Conservation (phyloP, 2,113 vertebrate species). For the Limanda limanda region DNA sequence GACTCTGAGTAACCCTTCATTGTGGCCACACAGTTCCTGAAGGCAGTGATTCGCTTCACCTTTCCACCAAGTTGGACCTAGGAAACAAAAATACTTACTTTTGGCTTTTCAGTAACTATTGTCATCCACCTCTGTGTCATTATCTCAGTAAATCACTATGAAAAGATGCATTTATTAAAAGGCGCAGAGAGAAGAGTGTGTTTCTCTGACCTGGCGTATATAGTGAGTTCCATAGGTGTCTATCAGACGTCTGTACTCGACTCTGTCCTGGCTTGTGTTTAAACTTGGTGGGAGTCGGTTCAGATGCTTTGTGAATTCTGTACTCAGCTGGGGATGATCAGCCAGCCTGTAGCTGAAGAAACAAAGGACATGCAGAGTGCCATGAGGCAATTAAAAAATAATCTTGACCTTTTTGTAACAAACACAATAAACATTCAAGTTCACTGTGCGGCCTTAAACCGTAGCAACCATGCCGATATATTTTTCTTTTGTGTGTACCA, state of each 20-base stretch:
- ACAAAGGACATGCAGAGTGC: slow-evolving; percentile 30
- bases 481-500: not conserved
- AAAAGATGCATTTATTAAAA: not conserved
- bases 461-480: not conserved
- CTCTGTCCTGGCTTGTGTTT: slow-evolving; percentile 58
- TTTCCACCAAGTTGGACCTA: slow-evolving; percentile 83
- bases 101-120: not conserved
- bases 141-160: not conserved
- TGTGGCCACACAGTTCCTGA: slow-evolving; percentile 82
- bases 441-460: not conserved
- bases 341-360: slow-evolving; percentile 82
- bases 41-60: slow-evolving; percentile 81
- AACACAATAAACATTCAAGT: not conserved
- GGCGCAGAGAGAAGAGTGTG: not conserved
- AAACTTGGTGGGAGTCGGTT: slow-evolving; percentile 73
- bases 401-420: not conserved
- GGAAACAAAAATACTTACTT: not conserved
- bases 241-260: slow-evolving; percentile 76
- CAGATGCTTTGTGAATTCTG: slow-evolving; percentile 81
- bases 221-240: slow-evolving; percentile 86
- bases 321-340: slow-evolving; percentile 79
- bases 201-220: slow-evolving; percentile 76
- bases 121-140: not conserved
- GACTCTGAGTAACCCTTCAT: slow-evolving; percentile 77
- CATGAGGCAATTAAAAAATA: not conserved